Evolutionary conservation across 2,113 vertebrate species (phyloP).

Genomic region (Cacatua alba): DNA sequence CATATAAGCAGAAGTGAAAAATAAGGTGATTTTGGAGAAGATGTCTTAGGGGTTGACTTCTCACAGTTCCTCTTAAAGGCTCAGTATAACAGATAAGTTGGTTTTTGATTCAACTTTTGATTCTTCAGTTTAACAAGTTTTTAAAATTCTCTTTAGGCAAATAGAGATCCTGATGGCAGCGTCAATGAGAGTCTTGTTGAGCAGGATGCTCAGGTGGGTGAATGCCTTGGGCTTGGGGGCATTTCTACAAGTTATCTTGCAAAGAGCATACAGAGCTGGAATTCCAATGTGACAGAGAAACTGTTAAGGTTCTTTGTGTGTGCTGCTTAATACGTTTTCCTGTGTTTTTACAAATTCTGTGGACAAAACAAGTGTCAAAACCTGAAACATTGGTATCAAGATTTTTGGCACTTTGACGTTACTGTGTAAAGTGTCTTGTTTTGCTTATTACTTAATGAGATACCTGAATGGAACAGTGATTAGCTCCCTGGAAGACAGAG

Average conservation of each 20-base stretch:
- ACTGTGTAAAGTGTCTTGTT: neutral
- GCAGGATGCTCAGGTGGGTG: slow-evolving; percentile 91
- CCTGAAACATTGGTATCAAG: neutral
- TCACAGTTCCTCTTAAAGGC: neutral
- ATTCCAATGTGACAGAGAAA: neutral
- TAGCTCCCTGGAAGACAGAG: neutral
- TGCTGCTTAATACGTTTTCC: neutral
- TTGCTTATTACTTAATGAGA: neutral
- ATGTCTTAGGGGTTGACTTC: neutral
- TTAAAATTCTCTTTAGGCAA: slow-evolving; percentile 74
- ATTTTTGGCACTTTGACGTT: rapidly evolving
- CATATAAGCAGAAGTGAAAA: neutral
- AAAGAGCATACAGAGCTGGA: neutral
- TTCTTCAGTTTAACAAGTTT: neutral
- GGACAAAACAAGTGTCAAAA: neutral
- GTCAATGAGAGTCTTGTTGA: slow-evolving; percentile 83
- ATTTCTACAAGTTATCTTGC: neutral
- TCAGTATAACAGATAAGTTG: neutral
- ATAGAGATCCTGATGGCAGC: slow-evolving; percentile 79
- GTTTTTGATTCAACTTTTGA: neutral
- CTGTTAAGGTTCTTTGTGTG: neutral
- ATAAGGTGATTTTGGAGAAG: neutral
- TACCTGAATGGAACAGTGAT: neutral
- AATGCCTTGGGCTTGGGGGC: neutral
- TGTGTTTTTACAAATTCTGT: neutral